Percentiles rank a stretch among this genome's conserved stretches.
Conservation (phyloP, 2,113 vertebrate species). For the Theristicus caerulescens region DNA sequence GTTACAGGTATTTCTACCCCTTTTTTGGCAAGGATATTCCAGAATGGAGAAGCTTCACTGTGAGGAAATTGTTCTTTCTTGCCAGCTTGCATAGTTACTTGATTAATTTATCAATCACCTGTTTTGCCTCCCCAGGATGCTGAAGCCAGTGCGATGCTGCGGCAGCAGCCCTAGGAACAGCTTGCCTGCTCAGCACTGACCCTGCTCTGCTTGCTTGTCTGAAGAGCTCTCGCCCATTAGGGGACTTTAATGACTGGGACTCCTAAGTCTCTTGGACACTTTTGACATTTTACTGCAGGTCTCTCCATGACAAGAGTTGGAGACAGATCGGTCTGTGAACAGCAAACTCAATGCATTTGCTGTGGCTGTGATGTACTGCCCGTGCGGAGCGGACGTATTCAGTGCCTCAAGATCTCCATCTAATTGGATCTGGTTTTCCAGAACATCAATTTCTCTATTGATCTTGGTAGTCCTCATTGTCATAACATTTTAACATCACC, state of each 20-base stretch:
- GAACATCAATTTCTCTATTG: background rate
- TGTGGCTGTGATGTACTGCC: background rate
- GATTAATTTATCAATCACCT: background rate
- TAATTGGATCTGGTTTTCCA: constrained; percentile 20
- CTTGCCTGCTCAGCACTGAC: background rate
- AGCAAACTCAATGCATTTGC: background rate
- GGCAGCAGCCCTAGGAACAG: background rate
- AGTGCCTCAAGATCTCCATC: background rate
- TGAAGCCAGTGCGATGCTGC: background rate
- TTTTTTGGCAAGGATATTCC: background rate
- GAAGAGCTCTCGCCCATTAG: background rate
- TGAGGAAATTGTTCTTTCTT: background rate
- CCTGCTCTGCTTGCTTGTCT: background rate
- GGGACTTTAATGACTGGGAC: background rate
- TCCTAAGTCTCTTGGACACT: background rate
- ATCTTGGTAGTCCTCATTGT: background rate
- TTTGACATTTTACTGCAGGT: background rate
- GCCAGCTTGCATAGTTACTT: background rate
- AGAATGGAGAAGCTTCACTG: background rate
- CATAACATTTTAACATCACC: background rate
- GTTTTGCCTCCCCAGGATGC: rapidly evolving
- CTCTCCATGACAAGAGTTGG: background rate
- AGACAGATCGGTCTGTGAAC: background rate
- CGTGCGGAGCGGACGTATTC: background rate
- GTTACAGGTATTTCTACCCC: background rate